Conservation (phyloP, 1,140 invertebrate genomes). For the Brachionus rotundiformis region DNA sequence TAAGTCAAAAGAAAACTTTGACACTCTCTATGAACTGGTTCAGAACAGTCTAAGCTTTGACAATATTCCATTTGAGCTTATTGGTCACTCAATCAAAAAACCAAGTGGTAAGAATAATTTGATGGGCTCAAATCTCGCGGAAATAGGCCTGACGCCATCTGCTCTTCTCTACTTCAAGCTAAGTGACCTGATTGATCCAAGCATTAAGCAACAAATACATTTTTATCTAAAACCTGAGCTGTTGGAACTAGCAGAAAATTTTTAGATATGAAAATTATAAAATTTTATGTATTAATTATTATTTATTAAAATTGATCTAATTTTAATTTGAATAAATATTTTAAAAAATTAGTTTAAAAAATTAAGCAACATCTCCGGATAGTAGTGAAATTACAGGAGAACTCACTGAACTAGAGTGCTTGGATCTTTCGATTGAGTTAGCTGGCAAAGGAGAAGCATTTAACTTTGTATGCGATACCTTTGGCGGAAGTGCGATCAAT, state of each 20-base stretch:
- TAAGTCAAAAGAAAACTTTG: slow-evolving; percentile 42
- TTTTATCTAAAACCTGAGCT: slow-evolving; percentile 20
- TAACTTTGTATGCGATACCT: slow-evolving; percentile 45
- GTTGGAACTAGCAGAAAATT: neutral
- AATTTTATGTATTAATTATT: neutral
- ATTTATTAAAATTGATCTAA: neutral
- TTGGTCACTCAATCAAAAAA: slow-evolving; percentile 54
- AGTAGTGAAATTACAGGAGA: slow-evolving; percentile 10
- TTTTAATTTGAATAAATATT: neutral
- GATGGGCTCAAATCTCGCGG: slow-evolving; percentile 57
- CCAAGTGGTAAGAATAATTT: slow-evolving; percentile 56
- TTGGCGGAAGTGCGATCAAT: slow-evolving; percentile 60
- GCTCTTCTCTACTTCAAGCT: slow-evolving; percentile 54
- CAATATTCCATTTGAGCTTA: slow-evolving; percentile 60
- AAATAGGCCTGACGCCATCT: slow-evolving; percentile 61
- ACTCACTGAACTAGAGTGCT: neutral
- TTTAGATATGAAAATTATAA: neutral
- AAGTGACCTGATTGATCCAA: slow-evolving; percentile 9
- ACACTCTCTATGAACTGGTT: neutral
- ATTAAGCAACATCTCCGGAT: neutral
- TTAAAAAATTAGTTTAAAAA: neutral
- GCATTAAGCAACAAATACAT: neutral
- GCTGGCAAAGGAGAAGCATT: neutral
- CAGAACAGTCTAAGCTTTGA: slow-evolving; percentile 54
- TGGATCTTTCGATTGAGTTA: neutral